Base-by-base conservation (phyloP, 2,797 vertebrate species). In the Anabas testudineus region DNA sequence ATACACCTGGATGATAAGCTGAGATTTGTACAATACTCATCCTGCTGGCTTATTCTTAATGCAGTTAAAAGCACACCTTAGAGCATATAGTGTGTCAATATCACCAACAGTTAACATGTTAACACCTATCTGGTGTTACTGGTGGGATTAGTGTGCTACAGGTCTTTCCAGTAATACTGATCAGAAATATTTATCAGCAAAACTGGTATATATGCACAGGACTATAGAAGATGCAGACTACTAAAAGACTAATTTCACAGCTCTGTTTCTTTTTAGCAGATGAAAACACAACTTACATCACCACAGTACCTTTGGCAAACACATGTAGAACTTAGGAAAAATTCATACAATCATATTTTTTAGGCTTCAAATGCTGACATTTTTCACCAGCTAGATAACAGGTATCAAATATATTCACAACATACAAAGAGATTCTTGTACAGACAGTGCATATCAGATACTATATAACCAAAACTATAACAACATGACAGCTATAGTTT, bases 391-490 rank as follows among this genome's bases (percentile, higher is more conserved):
- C 28, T 30, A 69, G 28, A 69, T 66, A 56, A 78, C 49, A 71
- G 41, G 5, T 30, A 32, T 64, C 52, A 65, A 41, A 37, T 68
- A 26, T 46, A 64, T 79, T 76, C 54, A 70, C 59, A 64, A 71
- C 70, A 75, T 70, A 87, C 82, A 86, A 83, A 71, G 0, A n/a
- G 24, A 32, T 45, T 53, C 59, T 77, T 84, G 76, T 87, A 88
- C 15, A 90, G 88, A 88, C 15, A 90, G 88, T 91, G 87, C 89
- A 81, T 82, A 72, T 80, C 63, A 85, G 78, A 82, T 71, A 81
- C 61, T 49, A 74, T 36, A 68, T 32, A 81, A 67, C 37, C 43
- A 72, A 70, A 71, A 64, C 36, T 78, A 62, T 68, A 59, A 80
- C 49, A 73, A 63, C 41, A 76, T 24, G 46, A 81, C 69, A 78